Conservation (phyloP, 2,113 vertebrate genomes). For the Epinephelus moara region DNA sequence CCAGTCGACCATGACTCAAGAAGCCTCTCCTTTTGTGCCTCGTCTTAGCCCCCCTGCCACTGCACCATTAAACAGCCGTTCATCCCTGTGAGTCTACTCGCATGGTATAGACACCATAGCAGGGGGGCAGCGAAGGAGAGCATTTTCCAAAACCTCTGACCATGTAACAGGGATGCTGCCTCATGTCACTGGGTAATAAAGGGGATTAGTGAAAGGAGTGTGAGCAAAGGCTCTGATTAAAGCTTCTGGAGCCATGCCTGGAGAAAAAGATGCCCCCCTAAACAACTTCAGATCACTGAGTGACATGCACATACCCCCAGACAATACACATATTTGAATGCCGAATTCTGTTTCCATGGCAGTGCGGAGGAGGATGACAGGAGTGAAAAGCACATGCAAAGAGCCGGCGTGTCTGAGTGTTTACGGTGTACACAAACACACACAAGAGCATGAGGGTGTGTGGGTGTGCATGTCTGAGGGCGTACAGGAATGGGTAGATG, state of each 20-base stretch:
- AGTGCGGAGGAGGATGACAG: conserved; percentile 76
- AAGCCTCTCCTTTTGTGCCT: conserved; percentile 46
- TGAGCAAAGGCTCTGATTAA: conserved; percentile 58
- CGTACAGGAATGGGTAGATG: conserved; percentile 33
- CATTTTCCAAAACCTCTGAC: conserved; percentile 32
- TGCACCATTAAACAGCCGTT: conserved; percentile 64
- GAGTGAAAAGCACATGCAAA: conserved; percentile 74
- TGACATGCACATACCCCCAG: conserved; percentile 60
- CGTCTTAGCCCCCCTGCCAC: conserved; percentile 30
- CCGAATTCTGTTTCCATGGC: conserved; percentile 81
- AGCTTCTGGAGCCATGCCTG: conserved; percentile 58
- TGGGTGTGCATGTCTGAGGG: conserved; percentile 48
- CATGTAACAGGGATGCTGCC: conserved; percentile 48
- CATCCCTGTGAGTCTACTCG: conserved; percentile 21
- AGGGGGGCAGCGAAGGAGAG: conserved; percentile 16
- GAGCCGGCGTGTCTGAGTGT: conserved; percentile 63
- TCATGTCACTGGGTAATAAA: conserved; percentile 61
- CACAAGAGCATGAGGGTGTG: conserved; percentile 35
- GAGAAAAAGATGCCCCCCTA: conserved; percentile 38
- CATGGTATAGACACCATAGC: conserved; percentile 25
- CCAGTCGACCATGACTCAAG: conserved; percentile 55
- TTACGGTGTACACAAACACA: conserved; percentile 56
- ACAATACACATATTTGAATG: conserved; percentile 72
- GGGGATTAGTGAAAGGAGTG: conserved; percentile 61
- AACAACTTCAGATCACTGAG: conserved; percentile 60